phyloP scores from a whole-genome alignment of 2,113 vertebrate genomes.

The Rhadina sibilatrix region DNA sequence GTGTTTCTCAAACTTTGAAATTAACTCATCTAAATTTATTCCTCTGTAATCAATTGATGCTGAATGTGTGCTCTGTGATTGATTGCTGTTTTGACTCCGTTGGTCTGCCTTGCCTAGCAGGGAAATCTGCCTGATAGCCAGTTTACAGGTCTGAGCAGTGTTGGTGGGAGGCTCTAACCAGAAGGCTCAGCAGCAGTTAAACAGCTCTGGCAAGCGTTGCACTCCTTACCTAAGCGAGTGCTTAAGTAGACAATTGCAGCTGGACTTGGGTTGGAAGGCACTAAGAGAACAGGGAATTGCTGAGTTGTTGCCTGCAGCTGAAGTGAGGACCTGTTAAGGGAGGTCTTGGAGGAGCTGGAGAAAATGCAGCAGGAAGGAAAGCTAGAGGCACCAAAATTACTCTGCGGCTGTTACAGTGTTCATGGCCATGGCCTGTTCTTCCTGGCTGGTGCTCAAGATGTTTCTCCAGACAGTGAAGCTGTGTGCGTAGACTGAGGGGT shows the following conservation, averaged over 20 bases:
- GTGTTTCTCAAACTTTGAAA: neutral
- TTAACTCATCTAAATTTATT: neutral
- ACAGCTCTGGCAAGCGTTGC: neutral
- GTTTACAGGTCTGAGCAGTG: neutral
- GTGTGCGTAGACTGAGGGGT: neutral
- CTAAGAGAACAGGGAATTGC: neutral
- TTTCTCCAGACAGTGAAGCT: neutral
- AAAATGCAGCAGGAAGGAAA: neutral
- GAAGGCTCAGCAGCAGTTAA: neutral
- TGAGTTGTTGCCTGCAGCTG: neutral
- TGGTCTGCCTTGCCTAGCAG: neutral
- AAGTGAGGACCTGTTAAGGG: neutral
- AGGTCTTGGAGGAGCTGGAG: neutral
- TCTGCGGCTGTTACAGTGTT: neutral
- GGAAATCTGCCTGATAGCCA: neutral
- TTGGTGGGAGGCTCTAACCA: neutral
- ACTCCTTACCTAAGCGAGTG: neutral
- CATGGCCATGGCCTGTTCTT: accelerated
- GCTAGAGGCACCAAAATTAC: neutral
- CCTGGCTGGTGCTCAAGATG: neutral
- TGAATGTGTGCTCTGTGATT: neutral
- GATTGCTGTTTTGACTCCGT: neutral
- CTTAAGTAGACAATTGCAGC: neutral
- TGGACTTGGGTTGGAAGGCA: neutral
- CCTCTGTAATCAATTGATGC: neutral